phyloP scores from a whole-genome alignment of 92 coral and sea anemone genomes.

The Palythoa grandiflora region DNA sequence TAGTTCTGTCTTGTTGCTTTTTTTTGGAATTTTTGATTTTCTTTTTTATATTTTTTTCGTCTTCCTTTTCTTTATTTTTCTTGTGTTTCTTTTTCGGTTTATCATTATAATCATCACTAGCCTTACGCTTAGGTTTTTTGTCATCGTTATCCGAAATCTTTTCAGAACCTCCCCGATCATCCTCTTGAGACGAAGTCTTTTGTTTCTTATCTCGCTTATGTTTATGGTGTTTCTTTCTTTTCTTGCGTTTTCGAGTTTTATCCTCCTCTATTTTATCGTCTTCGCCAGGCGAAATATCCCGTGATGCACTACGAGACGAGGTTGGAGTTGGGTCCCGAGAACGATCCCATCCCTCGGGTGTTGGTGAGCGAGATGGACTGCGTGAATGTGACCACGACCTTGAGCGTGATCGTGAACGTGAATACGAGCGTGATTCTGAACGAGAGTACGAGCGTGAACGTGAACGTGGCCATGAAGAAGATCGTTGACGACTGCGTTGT shows the following conservation, averaged over 20 bases:
- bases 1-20: slow-evolving; percentile 5
- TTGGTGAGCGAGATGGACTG: slow-evolving; percentile 86
- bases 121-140: slow-evolving; percentile 54
- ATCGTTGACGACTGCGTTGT: slow-evolving; percentile 82
- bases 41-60: slow-evolving; percentile 38
- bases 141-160: slow-evolving; percentile 43
- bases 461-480: slow-evolving; percentile 77
- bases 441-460: slow-evolving; percentile 78
- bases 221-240: slow-evolving; percentile 86
- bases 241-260: slow-evolving; percentile 77
- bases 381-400: slow-evolving; percentile 83
- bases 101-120: slow-evolving; percentile 53
- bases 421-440: slow-evolving; percentile 75
- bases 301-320: slow-evolving; percentile 66
- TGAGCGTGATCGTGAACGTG: slow-evolving; percentile 78
- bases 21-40: slow-evolving; percentile 29
- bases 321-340: slow-evolving; percentile 88
- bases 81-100: slow-evolving; percentile 62
- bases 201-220: slow-evolving; percentile 84
- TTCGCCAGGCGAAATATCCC: background rate
- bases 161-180: slow-evolving; percentile 21
- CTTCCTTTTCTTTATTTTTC: slow-evolving; percentile 42
- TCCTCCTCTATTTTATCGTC: slow-evolving; percentile 48
- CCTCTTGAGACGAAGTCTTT: slow-evolving; percentile 57
- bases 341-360: slow-evolving; percentile 98